Conservation (phyloP, 2,113 vertebrate genomes). For the Peromyscus leucopus region DNA sequence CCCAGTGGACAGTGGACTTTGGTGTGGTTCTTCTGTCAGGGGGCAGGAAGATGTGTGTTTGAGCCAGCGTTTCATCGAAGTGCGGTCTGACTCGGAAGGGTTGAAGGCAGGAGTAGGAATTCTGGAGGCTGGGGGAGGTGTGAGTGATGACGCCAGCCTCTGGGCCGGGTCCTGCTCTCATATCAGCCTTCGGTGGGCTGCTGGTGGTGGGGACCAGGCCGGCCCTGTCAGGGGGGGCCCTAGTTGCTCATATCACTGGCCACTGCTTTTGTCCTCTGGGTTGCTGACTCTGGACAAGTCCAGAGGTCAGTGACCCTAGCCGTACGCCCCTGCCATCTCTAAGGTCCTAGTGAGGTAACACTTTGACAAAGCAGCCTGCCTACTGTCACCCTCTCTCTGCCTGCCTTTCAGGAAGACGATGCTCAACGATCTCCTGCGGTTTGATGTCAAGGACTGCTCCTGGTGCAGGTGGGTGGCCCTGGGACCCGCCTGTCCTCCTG, state of each 20-base stretch:
- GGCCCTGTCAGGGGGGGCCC: too few species aligned
- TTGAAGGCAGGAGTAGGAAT: background rate
- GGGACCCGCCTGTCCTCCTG: background rate
- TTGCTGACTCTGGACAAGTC: background rate
- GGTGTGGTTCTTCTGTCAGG: background rate
- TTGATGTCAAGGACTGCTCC: conserved; percentile 99
- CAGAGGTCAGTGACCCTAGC: background rate
- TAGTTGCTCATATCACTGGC: background rate
- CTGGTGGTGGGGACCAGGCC: background rate
- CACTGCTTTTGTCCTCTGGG: background rate
- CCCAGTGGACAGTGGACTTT: background rate
- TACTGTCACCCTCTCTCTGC: background rate
- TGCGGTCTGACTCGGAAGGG: background rate
- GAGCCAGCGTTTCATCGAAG: background rate
- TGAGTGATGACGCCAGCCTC: background rate
- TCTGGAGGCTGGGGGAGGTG: background rate
- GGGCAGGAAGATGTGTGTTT: background rate
- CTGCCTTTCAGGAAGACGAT: conserved; percentile 93
- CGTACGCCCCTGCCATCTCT: background rate
- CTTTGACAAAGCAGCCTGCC: too few species aligned
- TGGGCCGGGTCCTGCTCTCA: background rate
- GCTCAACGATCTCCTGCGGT: conserved; percentile 97
- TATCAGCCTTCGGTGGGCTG: background rate
- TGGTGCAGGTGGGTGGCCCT: conserved; percentile 94
- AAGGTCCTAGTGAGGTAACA: background rate